phyloP scores from a whole-genome alignment of 2,797 vertebrate species.

The Enteromius afrohamiltoni region DNA sequence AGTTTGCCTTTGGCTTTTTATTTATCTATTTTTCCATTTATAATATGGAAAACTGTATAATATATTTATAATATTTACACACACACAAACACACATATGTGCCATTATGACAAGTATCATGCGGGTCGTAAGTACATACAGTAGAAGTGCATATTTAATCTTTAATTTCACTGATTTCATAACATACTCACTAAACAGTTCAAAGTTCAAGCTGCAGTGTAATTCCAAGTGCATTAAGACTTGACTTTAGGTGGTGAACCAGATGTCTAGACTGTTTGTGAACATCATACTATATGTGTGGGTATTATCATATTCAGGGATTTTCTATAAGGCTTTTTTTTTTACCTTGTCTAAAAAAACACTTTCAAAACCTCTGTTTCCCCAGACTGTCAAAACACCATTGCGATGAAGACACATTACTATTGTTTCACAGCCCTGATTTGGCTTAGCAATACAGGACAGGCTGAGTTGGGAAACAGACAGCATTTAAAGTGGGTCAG shows the following conservation, averaged over 20 bases:
- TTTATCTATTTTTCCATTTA: background rate
- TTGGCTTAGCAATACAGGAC: slow-evolving; percentile 30
- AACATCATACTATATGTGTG: background rate
- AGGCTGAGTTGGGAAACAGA: slow-evolving; percentile 30
- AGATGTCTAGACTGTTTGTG: background rate
- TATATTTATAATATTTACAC: too few relatives aligned
- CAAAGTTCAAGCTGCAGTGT: background rate
- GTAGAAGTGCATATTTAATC: background rate
- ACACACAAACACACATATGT: too few relatives aligned
- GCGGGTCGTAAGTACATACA: too few relatives aligned
- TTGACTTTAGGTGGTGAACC: background rate
- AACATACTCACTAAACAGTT: background rate
- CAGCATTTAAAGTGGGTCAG: slow-evolving; percentile 61
- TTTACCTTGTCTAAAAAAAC: background rate
- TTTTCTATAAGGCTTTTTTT: background rate
- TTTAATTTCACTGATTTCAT: background rate
- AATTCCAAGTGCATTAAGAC: background rate
- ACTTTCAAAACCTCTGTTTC: background rate
- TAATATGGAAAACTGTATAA: too few relatives aligned
- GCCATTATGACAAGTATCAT: too few relatives aligned
- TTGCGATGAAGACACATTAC: background rate
- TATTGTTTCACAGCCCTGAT: slow-evolving; percentile 40
- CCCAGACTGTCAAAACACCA: background rate
- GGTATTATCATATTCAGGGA: background rate
- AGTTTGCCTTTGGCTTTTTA: background rate